Evolutionary conservation across 2,888 invertebrate species (phyloP).

Genomic region (Pollenia angustigena): DNA sequence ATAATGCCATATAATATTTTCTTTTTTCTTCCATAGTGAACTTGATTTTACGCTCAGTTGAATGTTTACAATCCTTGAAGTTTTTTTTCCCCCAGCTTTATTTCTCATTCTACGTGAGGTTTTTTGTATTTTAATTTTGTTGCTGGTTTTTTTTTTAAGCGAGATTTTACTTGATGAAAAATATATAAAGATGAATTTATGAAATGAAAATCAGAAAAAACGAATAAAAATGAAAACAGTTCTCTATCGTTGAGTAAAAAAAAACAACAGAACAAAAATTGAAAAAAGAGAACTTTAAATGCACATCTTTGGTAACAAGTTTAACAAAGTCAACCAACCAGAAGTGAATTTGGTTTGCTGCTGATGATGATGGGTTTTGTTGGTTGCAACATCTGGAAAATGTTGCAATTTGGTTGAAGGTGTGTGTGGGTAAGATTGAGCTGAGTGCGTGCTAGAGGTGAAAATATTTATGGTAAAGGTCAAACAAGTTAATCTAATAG

Average conservation of each 20-base stretch:
- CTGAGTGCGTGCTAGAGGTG: constrained; percentile 61
- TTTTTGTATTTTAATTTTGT: constrained; percentile 28
- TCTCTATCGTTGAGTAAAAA: constrained; percentile 34
- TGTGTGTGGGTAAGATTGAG: not conserved
- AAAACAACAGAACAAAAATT: constrained; percentile 25
- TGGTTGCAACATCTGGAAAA: constrained; percentile 69
- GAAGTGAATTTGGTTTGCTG: constrained; percentile 70
- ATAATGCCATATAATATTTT: constrained; percentile 59
- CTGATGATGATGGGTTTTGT: constrained; percentile 50
- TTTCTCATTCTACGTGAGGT: constrained; percentile 18
- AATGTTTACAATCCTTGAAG: constrained; percentile 72
- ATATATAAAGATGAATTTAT: constrained; percentile 53
- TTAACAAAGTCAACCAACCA: constrained; percentile 71
- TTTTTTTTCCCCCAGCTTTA: constrained; percentile 29
- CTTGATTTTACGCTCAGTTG: constrained; percentile 75
- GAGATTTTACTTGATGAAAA: constrained; percentile 42
- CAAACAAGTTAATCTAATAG: constrained; percentile 70
- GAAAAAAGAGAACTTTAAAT: constrained; percentile 68
- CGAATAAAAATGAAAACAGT: constrained; percentile 41
- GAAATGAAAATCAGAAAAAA: constrained; percentile 6
- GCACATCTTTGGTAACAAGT: constrained; percentile 70
- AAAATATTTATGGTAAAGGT: constrained; percentile 69
- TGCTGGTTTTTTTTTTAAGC: constrained; percentile 25
- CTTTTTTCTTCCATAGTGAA: constrained; percentile 62
- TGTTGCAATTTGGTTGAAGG: constrained; percentile 50